phyloP scores from a whole-genome alignment of 2,888 invertebrate species.

The Halictus ligatus region DNA sequence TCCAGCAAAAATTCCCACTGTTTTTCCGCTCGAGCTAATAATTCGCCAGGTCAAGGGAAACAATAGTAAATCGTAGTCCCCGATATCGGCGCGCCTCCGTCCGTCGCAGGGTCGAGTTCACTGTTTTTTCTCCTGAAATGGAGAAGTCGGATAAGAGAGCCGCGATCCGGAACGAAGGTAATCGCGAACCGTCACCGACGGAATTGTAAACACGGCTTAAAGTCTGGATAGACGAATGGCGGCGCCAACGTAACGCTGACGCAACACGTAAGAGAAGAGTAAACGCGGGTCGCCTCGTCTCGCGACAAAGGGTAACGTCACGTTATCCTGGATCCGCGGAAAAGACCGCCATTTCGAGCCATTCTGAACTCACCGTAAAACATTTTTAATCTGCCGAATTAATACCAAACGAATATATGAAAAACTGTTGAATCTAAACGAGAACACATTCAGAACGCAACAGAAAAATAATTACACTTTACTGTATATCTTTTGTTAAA shows the following conservation, averaged over 20 bases:
- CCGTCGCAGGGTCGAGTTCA: not conserved
- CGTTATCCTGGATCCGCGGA: slow-evolving; percentile 57
- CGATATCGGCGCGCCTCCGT: slow-evolving; percentile 15
- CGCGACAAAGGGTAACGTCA: slow-evolving; percentile 58
- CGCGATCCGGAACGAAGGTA: slow-evolving; percentile 49
- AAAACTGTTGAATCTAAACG: too few species aligned
- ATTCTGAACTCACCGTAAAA: slow-evolving; percentile 35
- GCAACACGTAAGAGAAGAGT: slow-evolving; percentile 77
- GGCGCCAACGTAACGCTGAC: slow-evolving; percentile 80
- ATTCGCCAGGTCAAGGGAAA: not conserved
- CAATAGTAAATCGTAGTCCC: slow-evolving; percentile 11
- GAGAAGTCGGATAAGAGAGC: slow-evolving; percentile 47
- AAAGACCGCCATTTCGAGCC: slow-evolving; percentile 28
- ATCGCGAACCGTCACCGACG: slow-evolving; percentile 50
- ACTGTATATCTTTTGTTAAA: too few species aligned
- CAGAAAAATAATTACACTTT: too few species aligned
- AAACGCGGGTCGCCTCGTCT: slow-evolving; percentile 71
- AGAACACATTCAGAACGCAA: too few species aligned
- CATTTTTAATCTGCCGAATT: not conserved
- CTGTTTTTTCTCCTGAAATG: slow-evolving; percentile 34
- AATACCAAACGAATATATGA: too few species aligned
- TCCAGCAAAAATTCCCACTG: not conserved
- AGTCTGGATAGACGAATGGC: slow-evolving; percentile 75
- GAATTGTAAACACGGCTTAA: slow-evolving; percentile 68
- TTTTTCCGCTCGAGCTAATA: not conserved